Evolutionary conservation across 2,113 vertebrate species (phyloP), one percentile per base, ranked within the genome.

Genomic region (Ophthalmolycus amberensis): DNA sequence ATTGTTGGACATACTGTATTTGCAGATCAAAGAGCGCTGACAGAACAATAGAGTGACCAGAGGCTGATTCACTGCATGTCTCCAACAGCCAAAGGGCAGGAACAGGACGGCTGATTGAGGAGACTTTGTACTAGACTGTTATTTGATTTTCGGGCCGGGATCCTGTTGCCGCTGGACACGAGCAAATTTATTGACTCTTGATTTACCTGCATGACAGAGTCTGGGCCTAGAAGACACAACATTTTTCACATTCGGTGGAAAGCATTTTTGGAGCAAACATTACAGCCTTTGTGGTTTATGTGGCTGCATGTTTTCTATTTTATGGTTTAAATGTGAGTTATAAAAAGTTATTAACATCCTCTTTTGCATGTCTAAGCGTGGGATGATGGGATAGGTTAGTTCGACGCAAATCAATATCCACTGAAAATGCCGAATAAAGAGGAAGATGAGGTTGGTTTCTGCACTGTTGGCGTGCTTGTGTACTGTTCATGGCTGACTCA

Each of bases 61-160:
- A 66, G 32, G 62, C 58, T 42, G 62, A 79, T 69, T 76, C 38
- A 11, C 22, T 54, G 29, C 7, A 5, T 1, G 73, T 77, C 79
- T 74, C 10, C 44, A 58, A 16, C 63, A 85, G 72, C 22, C 77
- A 80, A 89, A 90, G 85, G 71, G 62, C 82, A 85, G 72, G 50
- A 50, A 62, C 80, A 82, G 72, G 50, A 32, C 11, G 38, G 42
- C 64, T 79, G 52, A 75, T n/a, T 71, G 60, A 77, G 27, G 72
- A 88, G 90, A 91, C 93, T 94, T 91, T 93, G 85, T 90, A 79
- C 88, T 62, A n/a, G 7, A 75, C 70, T 81, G 58, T 46, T 89
- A 66, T 90, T 91, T 92, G 79, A 83, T 87, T 88, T 89, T 79
- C 10, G 70, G 76, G 83, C 78, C 46, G 67, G 69, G 90, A 83